These are phyloP conservation scores for Sebastes diploproa DNA, from an alignment of 2,797 vertebrate genomes.

Conservation along the genomic window DNA sequence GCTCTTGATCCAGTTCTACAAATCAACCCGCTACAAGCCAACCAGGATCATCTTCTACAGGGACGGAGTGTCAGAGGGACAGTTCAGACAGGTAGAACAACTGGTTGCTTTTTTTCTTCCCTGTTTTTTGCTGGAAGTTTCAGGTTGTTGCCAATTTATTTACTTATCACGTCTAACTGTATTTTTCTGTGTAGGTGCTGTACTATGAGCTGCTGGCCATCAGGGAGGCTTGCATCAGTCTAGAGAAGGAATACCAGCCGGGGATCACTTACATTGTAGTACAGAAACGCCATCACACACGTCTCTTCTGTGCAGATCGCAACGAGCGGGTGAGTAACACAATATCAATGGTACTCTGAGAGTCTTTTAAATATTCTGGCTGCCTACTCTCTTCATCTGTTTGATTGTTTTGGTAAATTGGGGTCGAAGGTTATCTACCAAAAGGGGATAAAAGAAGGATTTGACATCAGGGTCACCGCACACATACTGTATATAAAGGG, in stretches of 20 bases:
- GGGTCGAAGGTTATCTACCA: rapidly evolving
- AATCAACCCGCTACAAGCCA: slow-evolving; percentile 97
- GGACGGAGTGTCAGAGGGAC: slow-evolving; percentile 96
- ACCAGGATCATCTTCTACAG: slow-evolving; percentile 98
- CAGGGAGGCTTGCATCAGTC: slow-evolving; percentile 95
- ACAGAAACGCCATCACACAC: slow-evolving; percentile 96
- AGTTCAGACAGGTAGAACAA: slow-evolving; percentile 90
- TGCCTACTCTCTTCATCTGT: background rate
- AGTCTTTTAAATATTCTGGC: background rate
- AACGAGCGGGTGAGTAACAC: slow-evolving; percentile 90
- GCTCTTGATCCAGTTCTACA: slow-evolving; percentile 98
- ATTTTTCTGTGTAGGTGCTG: slow-evolving; percentile 84
- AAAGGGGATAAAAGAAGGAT: background rate
- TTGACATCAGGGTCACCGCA: background rate
- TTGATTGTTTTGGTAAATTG: background rate
- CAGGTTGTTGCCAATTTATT: background rate
- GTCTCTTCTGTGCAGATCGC: slow-evolving; percentile 95
- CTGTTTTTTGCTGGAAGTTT: background rate
- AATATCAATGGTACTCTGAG: background rate
- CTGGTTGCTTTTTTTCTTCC: background rate
- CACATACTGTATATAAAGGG: background rate
- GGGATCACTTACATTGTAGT: slow-evolving; percentile 98
- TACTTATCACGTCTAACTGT: background rate
- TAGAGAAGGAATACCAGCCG: slow-evolving; percentile 98
- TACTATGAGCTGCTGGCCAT: slow-evolving; percentile 97